phyloP scores from a whole-genome alignment of 2,888 invertebrate species.

The Philonicus albiceps region DNA sequence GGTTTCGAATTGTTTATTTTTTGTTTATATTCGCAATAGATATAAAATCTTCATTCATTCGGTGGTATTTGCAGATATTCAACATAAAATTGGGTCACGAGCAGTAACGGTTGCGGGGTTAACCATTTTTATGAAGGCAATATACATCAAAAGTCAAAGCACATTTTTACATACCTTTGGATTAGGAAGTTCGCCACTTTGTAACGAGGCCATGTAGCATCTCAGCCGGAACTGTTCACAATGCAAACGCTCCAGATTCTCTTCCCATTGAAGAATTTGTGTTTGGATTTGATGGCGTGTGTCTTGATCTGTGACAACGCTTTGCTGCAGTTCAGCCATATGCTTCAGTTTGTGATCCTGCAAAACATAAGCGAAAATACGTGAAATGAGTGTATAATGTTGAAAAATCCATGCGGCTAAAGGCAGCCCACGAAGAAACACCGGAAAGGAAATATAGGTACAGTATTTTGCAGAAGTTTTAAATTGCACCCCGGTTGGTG shows the following conservation, averaged over 20 bases:
- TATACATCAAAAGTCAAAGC: neutral
- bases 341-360: slow-evolving; percentile 97
- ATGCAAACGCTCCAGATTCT: slow-evolving; percentile 93
- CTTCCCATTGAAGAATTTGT: slow-evolving; percentile 96
- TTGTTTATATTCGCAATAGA: neutral
- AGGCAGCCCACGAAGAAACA: neutral
- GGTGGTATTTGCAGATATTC: neutral
- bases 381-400: neutral
- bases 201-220: slow-evolving; percentile 97
- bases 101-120: neutral
- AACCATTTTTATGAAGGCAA: neutral
- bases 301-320: slow-evolving; percentile 93
- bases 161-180: slow-evolving; percentile 80
- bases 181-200: slow-evolving; percentile 94
- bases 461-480: neutral
- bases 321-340: slow-evolving; percentile 98
- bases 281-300: slow-evolving; percentile 90
- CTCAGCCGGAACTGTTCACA: slow-evolving; percentile 96
- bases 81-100: neutral
- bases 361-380: slow-evolving; percentile 46
- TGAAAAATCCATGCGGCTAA: slow-evolving; percentile 5
- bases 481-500: neutral
- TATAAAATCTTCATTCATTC: neutral
- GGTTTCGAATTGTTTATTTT: no score
- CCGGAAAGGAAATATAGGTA: neutral